Evolutionary conservation across 2,797 vertebrate species (phyloP).

Genomic region (Apogon talboti): DNA sequence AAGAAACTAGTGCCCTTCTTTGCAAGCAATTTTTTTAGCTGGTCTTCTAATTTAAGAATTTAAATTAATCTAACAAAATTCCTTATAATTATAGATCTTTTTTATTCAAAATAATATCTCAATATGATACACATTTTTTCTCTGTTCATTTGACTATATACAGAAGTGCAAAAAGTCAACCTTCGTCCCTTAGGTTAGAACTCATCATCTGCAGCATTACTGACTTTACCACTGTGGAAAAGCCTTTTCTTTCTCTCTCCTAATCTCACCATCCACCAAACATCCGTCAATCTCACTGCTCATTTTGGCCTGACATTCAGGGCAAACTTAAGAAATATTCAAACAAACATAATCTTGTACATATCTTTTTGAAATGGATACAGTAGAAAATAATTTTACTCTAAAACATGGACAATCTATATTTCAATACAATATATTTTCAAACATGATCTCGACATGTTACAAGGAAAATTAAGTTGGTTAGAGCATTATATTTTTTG

Average conservation of each 20-base stretch:
- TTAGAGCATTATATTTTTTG: conserved; percentile 91
- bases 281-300: conserved; percentile 79
- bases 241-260: conserved; percentile 65
- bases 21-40: conserved; percentile 98
- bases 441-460: conserved; percentile 89
- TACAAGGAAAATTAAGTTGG: conserved; percentile 94
- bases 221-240: conserved; percentile 69
- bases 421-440: conserved; percentile 87
- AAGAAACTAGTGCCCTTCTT: conserved; percentile 92
- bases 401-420: conserved; percentile 96
- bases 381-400: conserved; percentile 99
- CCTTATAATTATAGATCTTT: conserved; percentile 99
- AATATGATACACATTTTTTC: conserved; percentile 99
- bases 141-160: conserved; percentile 99
- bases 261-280: conserved; percentile 67
- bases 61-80: conserved; percentile 99
- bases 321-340: conserved; percentile 99
- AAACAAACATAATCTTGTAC: conserved; percentile 88
- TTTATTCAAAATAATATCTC: conserved; percentile 99
- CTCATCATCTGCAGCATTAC: conserved; percentile 94
- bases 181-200: conserved; percentile 94
- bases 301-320: conserved; percentile 86
- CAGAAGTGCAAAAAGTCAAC: conserved; percentile 99
- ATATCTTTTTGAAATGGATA: conserved; percentile 98
- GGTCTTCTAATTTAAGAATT: conserved; percentile 92